Percentiles rank a stretch among this genome's conserved stretches.
Evolutionary conservation across 2,888 invertebrate genomes (phyloP).

Genomic region (Oxyteleia sp.): DNA sequence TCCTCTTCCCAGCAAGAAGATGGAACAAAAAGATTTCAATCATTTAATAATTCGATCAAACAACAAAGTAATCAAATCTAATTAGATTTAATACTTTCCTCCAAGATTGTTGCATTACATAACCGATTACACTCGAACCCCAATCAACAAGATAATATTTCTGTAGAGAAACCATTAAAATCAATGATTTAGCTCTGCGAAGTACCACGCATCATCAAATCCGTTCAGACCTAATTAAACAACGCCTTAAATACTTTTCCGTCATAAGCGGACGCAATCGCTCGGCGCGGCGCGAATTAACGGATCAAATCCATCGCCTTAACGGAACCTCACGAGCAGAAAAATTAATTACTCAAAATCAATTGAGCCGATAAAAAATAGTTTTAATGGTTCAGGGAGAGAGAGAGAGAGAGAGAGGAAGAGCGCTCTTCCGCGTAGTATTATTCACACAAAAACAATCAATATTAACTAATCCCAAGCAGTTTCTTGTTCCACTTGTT

Average conservation of each 20-base stretch:
- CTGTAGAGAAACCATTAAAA: constrained; percentile 20
- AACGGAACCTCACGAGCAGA: neutral
- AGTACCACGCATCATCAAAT: constrained; percentile 30
- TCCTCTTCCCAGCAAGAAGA: too few species aligned
- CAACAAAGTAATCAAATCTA: constrained; percentile 14
- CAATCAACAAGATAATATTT: constrained; percentile 9
- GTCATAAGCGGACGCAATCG: constrained; percentile 14
- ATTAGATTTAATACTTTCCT: constrained; percentile 1
- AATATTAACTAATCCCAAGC: constrained; percentile 56
- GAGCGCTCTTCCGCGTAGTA: constrained; percentile 5
- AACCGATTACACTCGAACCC: constrained; percentile 1
- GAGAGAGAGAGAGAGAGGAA: too few species aligned
- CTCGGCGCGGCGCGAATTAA: constrained; percentile 6
- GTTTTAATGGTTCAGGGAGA: neutral
- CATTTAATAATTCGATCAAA: constrained; percentile 5
- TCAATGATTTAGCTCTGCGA: constrained; percentile 21
- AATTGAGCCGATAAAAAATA: constrained; percentile 31
- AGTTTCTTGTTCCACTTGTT: constrained; percentile 52
- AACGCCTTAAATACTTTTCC: constrained; percentile 28
- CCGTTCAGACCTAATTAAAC: constrained; percentile 30
- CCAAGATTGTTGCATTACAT: constrained; percentile 1
- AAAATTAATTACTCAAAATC: constrained; percentile 48
- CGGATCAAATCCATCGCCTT: constrained; percentile 24
- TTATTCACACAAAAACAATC: constrained; percentile 62
- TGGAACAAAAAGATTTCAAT: too few species aligned